Conservation (phyloP, 2,888 invertebrate genomes). For the Phaedon cochleariae region DNA sequence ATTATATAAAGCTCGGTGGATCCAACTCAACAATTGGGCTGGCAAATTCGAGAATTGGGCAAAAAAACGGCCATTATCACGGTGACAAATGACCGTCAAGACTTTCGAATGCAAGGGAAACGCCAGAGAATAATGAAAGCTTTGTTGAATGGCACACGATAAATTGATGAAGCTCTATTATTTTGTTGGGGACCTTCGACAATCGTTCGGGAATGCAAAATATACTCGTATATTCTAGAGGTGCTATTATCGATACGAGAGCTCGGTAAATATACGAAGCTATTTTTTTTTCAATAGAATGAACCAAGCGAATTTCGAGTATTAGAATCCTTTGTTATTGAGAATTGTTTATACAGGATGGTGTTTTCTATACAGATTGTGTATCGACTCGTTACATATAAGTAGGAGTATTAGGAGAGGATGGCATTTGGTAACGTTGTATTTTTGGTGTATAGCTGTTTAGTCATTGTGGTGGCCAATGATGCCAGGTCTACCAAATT, state of each 20-base stretch:
- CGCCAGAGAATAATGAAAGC: background rate
- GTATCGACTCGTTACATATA: no score
- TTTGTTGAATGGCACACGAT: conserved; percentile 50
- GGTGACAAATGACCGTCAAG: conserved; percentile 47
- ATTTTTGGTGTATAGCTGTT: no score
- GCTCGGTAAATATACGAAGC: background rate
- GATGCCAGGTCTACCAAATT: no score
- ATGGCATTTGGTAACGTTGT: no score
- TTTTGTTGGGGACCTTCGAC: conserved; percentile 13
- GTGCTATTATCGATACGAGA: background rate
- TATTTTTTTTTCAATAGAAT: background rate
- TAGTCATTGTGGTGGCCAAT: no score
- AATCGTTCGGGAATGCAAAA: background rate
- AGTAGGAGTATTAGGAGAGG: no score
- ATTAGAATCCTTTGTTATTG: background rate
- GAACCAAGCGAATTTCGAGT: background rate
- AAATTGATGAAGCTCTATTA: conserved; percentile 45
- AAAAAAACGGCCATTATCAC: conserved; percentile 29
- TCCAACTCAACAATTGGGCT: conserved; percentile 13
- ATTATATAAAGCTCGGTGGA: background rate
- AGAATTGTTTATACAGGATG: no score
- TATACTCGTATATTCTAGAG: background rate
- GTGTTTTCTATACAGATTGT: no score
- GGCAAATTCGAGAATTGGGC: conserved; percentile 33
- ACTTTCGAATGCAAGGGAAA: conserved; percentile 24